Conservation (phyloP, 1,140 invertebrate species). For the Mycetomoellerius zeteki region DNA sequence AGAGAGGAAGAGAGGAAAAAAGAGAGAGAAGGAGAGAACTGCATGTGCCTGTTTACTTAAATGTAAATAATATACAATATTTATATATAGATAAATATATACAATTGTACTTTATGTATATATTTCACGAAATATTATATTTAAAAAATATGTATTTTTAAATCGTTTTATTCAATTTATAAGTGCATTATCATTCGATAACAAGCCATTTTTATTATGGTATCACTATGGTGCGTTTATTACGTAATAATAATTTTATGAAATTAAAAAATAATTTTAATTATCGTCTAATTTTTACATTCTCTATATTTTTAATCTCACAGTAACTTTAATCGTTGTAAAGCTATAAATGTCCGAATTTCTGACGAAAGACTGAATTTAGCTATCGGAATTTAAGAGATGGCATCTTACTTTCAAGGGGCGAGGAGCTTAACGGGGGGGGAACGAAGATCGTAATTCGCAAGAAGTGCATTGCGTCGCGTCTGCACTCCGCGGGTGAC, state of each 20-base stretch:
- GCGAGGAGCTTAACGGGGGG: background rate
- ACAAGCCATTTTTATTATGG: background rate
- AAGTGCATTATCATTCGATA: background rate
- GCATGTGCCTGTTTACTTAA: background rate
- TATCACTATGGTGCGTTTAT: background rate
- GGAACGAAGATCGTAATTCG: slow-evolving; percentile 20
- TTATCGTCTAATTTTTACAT: background rate
- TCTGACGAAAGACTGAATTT: background rate
- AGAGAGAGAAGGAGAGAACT: background rate
- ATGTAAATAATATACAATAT: background rate
- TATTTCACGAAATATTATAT: background rate
- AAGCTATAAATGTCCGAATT: background rate
- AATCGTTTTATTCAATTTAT: background rate
- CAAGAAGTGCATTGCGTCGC: slow-evolving; percentile 34
- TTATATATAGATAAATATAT: background rate
- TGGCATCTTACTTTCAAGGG: background rate
- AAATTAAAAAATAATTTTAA: background rate
- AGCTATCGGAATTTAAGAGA: background rate
- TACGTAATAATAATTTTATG: background rate
- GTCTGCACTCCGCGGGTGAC: background rate
- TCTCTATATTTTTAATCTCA: background rate
- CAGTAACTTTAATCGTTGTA: background rate
- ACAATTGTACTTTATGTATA: background rate
- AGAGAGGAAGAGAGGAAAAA: background rate
- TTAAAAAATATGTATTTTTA: background rate